Base-by-base conservation (phyloP, 2,888 invertebrate genomes). In the Molanna angustata region DNA sequence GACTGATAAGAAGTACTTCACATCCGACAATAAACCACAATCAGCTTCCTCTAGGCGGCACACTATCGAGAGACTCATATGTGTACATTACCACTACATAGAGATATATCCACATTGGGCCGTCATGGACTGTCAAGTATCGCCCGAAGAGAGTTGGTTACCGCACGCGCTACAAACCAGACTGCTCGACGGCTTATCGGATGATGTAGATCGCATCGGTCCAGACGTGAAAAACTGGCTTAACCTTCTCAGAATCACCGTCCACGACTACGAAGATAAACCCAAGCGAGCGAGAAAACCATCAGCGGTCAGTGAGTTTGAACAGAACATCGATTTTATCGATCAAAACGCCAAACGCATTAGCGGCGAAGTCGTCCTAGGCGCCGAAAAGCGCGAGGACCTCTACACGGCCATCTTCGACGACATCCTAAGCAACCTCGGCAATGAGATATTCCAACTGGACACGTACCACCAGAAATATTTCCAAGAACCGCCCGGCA, bases 141-240 rank as follows among this genome's bases (percentile, higher is more conserved):
- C 51, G 39, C 31, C 20, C n/a, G 40, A 37, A 27, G 54, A 52
- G 39, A 44, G 45, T 47, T 57, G 56, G 57, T 37, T 54, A 52
- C 76, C 77, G 70, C 69, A 66, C 72, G 74, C 70, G 62, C 73
- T 73, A 54, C 72, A 72, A 69, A 69, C 63, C 56, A 73, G 74
- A 72, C 71, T 74, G 64, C 68, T 14, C 69, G 17, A 33, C 39
- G n/a, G 31, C 39, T n/a, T n/a, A n/a, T n/a, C n/a, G n/a, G n/a
- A n/a, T n/a, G 11, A 17, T 6, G 31, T 32, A 17, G 41, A 19
- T 9, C n/a, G 13, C 32, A 14, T 53, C 37, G n/a, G 43, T 9
- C 46, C 49, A 13, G 57, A 74, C 67, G 73, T 72, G 14, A 33
- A 42, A n/a, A 6, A 18, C 49, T 77, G 77, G 77, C 66, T 77